These are phyloP conservation scores for Chrysopilus asiliformis DNA, from an alignment of 2,888 invertebrate genomes.

Conservation along the genomic window DNA sequence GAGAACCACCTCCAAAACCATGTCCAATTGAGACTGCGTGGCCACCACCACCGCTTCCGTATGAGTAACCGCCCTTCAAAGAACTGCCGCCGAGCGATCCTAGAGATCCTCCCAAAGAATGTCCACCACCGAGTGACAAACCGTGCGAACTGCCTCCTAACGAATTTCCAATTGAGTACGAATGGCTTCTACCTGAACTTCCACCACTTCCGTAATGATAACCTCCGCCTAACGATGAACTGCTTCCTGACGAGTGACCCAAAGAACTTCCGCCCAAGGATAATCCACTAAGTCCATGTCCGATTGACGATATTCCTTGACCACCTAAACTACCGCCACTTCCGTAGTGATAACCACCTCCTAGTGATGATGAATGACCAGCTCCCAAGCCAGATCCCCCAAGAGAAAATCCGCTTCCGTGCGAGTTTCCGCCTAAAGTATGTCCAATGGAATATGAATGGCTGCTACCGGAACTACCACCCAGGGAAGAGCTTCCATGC, in stretches of 20 bases:
- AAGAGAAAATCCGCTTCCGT: constrained; percentile 4
- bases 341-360: constrained; percentile 1
- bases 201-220: too few relatives aligned
- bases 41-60: neutral
- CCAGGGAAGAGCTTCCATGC: neutral
- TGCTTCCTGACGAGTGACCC: too few relatives aligned
- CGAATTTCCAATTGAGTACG: too few relatives aligned
- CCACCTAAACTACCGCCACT: neutral
- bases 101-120: neutral
- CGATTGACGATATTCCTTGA: neutral
- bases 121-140: neutral
- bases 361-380: constrained; percentile 8
- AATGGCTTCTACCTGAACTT: too few relatives aligned
- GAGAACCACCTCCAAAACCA: constrained; percentile 2
- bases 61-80: neutral
- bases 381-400: constrained; percentile 8
- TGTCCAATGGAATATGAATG: too few relatives aligned
- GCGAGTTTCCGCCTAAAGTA: neutral
- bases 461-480: too few relatives aligned
- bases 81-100: neutral
- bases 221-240: too few relatives aligned
- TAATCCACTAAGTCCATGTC: neutral
- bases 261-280: neutral
- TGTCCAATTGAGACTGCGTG: neutral
- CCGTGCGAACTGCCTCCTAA: neutral